Conservation (phyloP, 1,140 invertebrate species). For the Lepidurus couesii region DNA sequence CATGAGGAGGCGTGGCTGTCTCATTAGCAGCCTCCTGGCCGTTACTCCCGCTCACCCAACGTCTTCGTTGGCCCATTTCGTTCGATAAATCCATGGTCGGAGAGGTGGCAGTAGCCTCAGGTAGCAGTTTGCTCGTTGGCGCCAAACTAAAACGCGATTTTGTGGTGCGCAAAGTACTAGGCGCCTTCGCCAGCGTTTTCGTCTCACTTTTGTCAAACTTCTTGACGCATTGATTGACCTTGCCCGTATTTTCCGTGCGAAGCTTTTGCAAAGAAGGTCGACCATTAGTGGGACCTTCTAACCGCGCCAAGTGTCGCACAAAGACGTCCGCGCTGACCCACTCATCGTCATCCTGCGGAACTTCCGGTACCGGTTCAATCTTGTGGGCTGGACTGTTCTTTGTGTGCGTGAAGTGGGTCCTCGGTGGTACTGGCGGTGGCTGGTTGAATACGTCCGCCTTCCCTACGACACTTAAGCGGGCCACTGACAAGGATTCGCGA, state of each 20-base stretch:
- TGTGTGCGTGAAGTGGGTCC: neutral
- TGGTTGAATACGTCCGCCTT: neutral
- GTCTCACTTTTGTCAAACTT: conserved; percentile 53
- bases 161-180: neutral
- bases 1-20: neutral
- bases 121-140: neutral
- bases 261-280: conserved; percentile 57
- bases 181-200: neutral
- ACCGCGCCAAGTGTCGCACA: conserved; percentile 41
- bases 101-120: neutral
- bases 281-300: conserved; percentile 44
- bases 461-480: neutral
- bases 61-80: neutral
- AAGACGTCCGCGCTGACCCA: conserved; percentile 47
- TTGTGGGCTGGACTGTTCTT: conserved; percentile 15
- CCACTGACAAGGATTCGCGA: neutral
- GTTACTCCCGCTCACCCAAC: neutral
- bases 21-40: neutral
- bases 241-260: conserved; percentile 58
- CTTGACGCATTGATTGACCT: conserved; percentile 60
- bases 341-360: conserved; percentile 35
- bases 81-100: neutral
- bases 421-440: neutral
- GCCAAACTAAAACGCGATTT: neutral
- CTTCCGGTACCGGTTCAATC: neutral